Base-by-base conservation (phyloP, 2,888 invertebrate genomes). In the Pristionchus maxplancki region DNA sequence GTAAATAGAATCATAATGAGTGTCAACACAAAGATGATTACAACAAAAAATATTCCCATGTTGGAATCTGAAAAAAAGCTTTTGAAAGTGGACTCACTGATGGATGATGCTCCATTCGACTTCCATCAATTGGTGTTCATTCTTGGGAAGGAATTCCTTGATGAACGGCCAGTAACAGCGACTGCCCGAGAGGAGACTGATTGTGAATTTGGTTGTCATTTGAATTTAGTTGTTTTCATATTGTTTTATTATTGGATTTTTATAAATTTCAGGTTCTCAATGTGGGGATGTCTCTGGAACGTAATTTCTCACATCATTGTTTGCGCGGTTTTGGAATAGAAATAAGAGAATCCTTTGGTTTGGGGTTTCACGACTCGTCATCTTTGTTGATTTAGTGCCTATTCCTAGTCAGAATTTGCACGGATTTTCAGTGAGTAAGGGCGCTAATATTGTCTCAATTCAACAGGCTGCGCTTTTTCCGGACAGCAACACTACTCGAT, bases 81-180 rank as follows among this genome's bases (percentile, higher is more conserved):
- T 58, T 58, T 58, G 48, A 48, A 28, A 31, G 48, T 4, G 24
- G 11, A 4, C 81, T 50, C 24, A 83, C 58, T 83, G 50, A 53
- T 58, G 53, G 9, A n/a, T 85, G 62, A 85, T 85, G n/a, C 53
- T 64, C 85, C 85, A 67, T 67, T 82, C 64, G 37, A 89, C 64
- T 37, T 91, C 89, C 15, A 93, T 84, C 88, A 92, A 90, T n/a
- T 85, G 48, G 31, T 90, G 90, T 34, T 93, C 93, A 6, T 90
- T 91, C 40, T 90, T 89, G 9, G 93, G 93, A 28, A 93, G 88
- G 81, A 93, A 93, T 50, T 91, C 91, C 17, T 90, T 89, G 28
- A 93, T 91, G 82, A 90, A 93, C 24, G 88, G 86, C 93, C 93
- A 93, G 86, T 93, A 93, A 31, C 91, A 89, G 9, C 86, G 67